A percentile compares a stretch with the other conserved stretches of the same genome.
These are phyloP conservation scores for Bujurquina vittata DNA, from an alignment of 2,113 vertebrate species.

Conservation along the genomic window DNA sequence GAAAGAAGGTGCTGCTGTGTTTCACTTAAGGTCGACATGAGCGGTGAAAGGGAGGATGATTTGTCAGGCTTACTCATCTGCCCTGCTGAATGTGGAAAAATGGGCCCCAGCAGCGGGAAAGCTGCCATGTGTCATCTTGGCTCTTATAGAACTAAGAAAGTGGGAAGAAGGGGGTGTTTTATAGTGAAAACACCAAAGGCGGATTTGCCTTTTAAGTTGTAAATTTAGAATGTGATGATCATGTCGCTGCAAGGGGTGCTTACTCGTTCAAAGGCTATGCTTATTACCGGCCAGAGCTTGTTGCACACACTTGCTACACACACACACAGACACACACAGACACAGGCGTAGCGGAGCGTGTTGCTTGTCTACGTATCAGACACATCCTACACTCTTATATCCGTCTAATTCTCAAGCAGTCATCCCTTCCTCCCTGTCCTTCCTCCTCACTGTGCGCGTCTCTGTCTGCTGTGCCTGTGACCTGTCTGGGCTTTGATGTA, in stretches of 20 bases:
- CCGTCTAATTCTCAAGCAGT: slow-evolving; percentile 24
- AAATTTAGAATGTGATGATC: slow-evolving; percentile 9
- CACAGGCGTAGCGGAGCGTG: background rate
- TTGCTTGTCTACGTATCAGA: slow-evolving; percentile 49
- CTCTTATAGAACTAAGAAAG: slow-evolving; percentile 4
- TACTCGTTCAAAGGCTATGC: background rate
- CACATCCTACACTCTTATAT: slow-evolving; percentile 58
- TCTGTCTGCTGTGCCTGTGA: slow-evolving; percentile 63
- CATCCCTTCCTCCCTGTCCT: slow-evolving; percentile 4
- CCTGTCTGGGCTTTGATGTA: slow-evolving; percentile 72
- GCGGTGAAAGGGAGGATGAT: slow-evolving; percentile 15
- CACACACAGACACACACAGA: no score
- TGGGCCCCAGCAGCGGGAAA: background rate
- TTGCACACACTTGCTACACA: background rate
- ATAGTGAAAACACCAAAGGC: background rate
- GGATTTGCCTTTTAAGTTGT: background rate
- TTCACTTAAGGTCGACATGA: slow-evolving; percentile 13
- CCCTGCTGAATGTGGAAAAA: slow-evolving; percentile 36
- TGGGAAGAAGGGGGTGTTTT: background rate
- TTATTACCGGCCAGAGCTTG: background rate
- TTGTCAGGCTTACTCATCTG: slow-evolving; percentile 37
- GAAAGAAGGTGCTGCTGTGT: slow-evolving; percentile 8
- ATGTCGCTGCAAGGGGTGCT: background rate
- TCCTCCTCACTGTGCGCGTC: background rate
- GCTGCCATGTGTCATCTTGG: slow-evolving; percentile 39